These are phyloP conservation scores for Gasterosteus aculeatus DNA, from an alignment of 2,113 vertebrate species.

Conservation along the genomic window DNA sequence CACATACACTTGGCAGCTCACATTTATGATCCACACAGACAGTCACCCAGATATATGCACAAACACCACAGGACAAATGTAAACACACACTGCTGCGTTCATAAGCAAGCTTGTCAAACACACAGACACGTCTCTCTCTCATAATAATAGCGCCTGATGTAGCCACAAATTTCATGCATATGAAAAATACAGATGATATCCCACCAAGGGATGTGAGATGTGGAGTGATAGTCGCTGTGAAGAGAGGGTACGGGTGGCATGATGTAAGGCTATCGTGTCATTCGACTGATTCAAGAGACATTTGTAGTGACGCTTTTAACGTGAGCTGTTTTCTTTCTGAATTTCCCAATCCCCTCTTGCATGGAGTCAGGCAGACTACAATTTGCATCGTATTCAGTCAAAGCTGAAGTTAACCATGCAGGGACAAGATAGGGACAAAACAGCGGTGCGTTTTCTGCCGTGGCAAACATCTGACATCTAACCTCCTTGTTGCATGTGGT, in stretches of 20 bases:
- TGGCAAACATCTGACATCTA: background rate
- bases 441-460: background rate
- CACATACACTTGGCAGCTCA: background rate
- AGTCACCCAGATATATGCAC: conserved; percentile 10
- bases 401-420: conserved; percentile 5
- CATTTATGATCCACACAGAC: background rate
- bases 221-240: conserved; percentile 20
- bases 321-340: conserved; percentile 2
- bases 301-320: conserved; percentile 22
- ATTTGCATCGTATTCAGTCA: background rate
- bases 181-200: conserved; percentile 65
- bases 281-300: conserved; percentile 44
- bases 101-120: conserved; percentile 33
- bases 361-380: background rate
- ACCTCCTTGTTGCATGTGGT: background rate
- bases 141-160: conserved; percentile 56
- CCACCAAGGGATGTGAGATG: conserved; percentile 58
- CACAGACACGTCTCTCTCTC: conserved; percentile 49
- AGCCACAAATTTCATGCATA: conserved; percentile 65
- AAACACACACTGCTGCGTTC: conserved; percentile 25
- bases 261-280: conserved; percentile 35
- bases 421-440: background rate
- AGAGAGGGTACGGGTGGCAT: conserved; percentile 8
- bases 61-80: conserved; percentile 26
- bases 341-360: background rate